Percentiles rank a stretch among this genome's conserved stretches.
phyloP scores from a whole-genome alignment of 2,113 vertebrate species.

The Catharus bicknelli region DNA sequence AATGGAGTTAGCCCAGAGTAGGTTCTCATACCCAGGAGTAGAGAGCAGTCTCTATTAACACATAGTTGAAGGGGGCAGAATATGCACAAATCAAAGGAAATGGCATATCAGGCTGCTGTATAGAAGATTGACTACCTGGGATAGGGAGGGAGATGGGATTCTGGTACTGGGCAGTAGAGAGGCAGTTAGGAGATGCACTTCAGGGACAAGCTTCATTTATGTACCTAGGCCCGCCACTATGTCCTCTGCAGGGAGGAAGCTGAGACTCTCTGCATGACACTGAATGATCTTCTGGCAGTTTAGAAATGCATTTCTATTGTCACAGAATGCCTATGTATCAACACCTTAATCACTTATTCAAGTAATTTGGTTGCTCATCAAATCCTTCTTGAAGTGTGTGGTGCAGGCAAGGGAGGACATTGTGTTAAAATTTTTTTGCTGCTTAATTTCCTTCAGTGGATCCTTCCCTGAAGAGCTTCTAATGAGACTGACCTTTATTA shows the following conservation, averaged over 20 bases:
- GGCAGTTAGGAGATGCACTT: not conserved
- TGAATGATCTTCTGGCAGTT: not conserved
- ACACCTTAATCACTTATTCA: not conserved
- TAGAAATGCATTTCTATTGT: not conserved
- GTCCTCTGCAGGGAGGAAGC: not conserved
- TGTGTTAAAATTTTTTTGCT: constrained; percentile 21
- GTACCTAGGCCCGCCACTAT: not conserved
- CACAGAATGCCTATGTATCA: not conserved
- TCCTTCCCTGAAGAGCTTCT: constrained; percentile 55
- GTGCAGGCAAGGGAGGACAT: not conserved
- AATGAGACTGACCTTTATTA: constrained; percentile 70
- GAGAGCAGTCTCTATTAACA: not conserved
- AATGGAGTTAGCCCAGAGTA: not conserved
- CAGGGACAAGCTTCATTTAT: not conserved
- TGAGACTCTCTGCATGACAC: not conserved
- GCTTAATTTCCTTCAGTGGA: constrained; percentile 17
- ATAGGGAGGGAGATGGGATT: not conserved
- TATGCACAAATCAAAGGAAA: not conserved
- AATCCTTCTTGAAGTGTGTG: not conserved
- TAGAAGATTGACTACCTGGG: not conserved
- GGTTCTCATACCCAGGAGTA: not conserved
- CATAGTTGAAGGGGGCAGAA: not conserved
- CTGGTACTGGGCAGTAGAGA: not conserved
- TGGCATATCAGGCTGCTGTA: not conserved
- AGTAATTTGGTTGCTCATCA: not conserved